Percentiles rank a stretch among this genome's conserved stretches.
phyloP scores from a whole-genome alignment of 2,888 invertebrate species.

The Ceramica pisi region DNA sequence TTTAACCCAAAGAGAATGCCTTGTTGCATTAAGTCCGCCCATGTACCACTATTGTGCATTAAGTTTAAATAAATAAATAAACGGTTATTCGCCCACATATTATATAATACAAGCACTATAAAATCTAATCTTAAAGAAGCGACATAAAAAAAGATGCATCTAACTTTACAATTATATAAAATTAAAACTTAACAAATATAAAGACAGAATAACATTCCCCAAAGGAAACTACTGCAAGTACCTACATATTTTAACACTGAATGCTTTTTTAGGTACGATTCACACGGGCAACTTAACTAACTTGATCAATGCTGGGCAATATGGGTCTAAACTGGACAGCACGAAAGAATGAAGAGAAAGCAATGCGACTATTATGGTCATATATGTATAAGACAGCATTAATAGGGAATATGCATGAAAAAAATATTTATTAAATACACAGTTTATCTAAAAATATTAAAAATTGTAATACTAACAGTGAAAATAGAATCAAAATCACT shows the following conservation, averaged over 20 bases:
- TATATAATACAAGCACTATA: background rate
- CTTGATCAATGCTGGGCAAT: background rate
- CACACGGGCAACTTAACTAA: constrained; percentile 17
- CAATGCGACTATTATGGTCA: background rate
- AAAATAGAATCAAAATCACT: too few species aligned
- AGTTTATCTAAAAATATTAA: too few species aligned
- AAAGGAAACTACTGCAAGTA: background rate
- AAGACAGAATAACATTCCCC: constrained; percentile 24
- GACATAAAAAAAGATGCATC: background rate
- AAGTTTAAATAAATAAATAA: too few species aligned
- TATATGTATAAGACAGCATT: too few species aligned
- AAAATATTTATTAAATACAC: too few species aligned
- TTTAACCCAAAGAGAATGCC: too few species aligned
- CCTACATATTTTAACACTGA: constrained; percentile 36
- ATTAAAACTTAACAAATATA: constrained; percentile 23
- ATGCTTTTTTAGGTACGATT: background rate
- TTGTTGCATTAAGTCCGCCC: too few species aligned
- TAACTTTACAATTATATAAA: constrained; percentile 15
- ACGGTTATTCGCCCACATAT: too few species aligned
- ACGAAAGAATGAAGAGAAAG: background rate
- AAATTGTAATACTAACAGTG: too few species aligned
- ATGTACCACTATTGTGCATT: too few species aligned
- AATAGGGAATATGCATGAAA: too few species aligned
- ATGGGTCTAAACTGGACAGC: background rate
- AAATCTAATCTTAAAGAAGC: background rate